Base-by-base conservation (phyloP, 2,113 vertebrate genomes). In the Megaptera novaeangliae region DNA sequence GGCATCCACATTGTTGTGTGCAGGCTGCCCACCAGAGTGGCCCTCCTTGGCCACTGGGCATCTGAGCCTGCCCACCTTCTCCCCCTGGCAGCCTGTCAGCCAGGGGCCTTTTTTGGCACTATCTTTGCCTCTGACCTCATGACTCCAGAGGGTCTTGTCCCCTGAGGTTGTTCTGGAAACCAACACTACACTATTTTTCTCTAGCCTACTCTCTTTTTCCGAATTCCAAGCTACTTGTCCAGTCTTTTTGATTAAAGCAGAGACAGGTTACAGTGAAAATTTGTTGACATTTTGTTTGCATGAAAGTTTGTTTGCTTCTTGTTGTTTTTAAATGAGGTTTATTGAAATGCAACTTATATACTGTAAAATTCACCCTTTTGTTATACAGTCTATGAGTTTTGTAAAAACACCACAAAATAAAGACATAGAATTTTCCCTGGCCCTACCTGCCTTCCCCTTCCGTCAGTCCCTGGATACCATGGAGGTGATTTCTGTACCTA, bases 381-480 rank as follows among this genome's bases (percentile, higher is more conserved):
- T 87, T 91, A 59, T 61, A 39, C 6, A 49, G 18, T 80, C 29
- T 55, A 9, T 44, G 71, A 90, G 7, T 78, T 49, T 96, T 63
- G 44, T 57, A 87, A 80, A 91, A 86, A 13, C 36, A 68, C 75
- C 34, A 68, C 55, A 36, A 61, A 71, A 80, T 85, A 55, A 85
- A 94, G 29, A 68, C 46, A 44, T 34, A 21, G 72, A 12, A 36
- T 72, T 85, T 81, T 72, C 41, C 41, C 18, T 61, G 46, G 36
- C 12, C 3, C 23, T 18, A 13, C 31, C 6, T 31, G 9, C 14
- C 20, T 61, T 12, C 12, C 21, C 46, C 2, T 0, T 49, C 3
- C 10, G 11, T 11, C 6, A n/a, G 14, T 41, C 20, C 10, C 11
- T 18, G 4, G 39, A 82, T 82, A 75, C 46, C 20, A 29, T 0